Conservation (phyloP, 2,797 vertebrate species). For the Synanceia verrucosa region DNA sequence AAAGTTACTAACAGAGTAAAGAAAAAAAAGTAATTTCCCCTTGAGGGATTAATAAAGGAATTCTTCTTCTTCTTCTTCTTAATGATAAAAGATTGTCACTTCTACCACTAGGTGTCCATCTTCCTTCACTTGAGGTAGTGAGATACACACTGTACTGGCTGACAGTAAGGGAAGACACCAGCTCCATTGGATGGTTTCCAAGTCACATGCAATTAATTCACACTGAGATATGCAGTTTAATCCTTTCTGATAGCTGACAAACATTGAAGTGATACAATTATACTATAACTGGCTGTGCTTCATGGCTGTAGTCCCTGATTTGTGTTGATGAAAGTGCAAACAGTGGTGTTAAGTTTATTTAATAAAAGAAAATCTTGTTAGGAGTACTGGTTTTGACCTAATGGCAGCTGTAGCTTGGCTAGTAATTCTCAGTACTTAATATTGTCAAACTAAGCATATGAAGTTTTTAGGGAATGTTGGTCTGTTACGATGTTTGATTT, state of each 20-base stretch:
- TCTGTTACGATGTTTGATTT: not conserved
- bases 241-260: conserved; percentile 59
- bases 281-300: conserved; percentile 47
- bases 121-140: conserved; percentile 21
- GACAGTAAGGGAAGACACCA: conserved; percentile 9
- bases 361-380: not conserved
- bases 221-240: conserved; percentile 39
- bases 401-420: not conserved
- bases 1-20: no score
- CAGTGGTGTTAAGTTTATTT: not conserved
- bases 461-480: not conserved
- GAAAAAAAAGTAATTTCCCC: no score
- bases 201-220: conserved; percentile 53
- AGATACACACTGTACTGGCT: not conserved
- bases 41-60: no score
- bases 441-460: not conserved
- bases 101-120: conserved; percentile 66
- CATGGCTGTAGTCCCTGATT: conserved; percentile 39
- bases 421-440: not conserved
- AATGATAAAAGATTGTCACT: not conserved
- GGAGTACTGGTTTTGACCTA: not conserved
- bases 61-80: no score
- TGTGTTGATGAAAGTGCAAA: conserved; percentile 27
- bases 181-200: conserved; percentile 29
- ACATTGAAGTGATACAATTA: conserved; percentile 51